Conservation (phyloP, 2,113 vertebrate species). For the Peromyscus maniculatus region DNA sequence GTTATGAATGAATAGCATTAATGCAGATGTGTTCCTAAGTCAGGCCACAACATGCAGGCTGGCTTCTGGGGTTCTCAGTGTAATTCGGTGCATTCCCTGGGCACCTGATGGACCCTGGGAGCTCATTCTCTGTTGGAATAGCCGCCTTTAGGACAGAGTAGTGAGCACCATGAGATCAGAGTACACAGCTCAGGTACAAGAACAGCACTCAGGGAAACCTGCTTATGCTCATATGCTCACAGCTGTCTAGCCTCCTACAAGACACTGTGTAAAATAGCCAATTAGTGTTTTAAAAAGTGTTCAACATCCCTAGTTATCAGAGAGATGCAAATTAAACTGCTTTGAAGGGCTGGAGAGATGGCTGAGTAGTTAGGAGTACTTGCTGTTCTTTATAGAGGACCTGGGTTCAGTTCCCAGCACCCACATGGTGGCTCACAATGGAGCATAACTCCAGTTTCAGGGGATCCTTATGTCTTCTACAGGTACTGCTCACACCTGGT, state of each 20-base stretch:
- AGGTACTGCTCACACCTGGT: neutral
- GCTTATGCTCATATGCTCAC: neutral
- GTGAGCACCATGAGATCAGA: neutral
- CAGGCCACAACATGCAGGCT: neutral
- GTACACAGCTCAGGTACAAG: neutral
- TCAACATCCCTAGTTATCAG: neutral
- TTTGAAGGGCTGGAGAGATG: neutral
- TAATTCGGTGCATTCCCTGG: neutral
- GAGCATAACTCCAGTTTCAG: no score
- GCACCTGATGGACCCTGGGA: neutral
- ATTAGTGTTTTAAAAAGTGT: neutral
- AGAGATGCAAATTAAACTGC: neutral
- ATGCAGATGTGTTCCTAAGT: no score
- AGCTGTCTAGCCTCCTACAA: neutral
- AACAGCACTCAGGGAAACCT: neutral
- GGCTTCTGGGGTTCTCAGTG: neutral
- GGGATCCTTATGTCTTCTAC: neutral
- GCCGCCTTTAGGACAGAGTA: neutral
- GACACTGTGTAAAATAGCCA: neutral
- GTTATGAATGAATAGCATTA: no score
- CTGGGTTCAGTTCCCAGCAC: neutral
- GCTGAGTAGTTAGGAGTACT: neutral
- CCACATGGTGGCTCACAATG: neutral
- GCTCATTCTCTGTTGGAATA: neutral
- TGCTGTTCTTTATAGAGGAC: neutral